These are phyloP conservation scores for Tapirus indicus DNA, from an alignment of 2,797 vertebrate genomes.

Conservation along the genomic window DNA sequence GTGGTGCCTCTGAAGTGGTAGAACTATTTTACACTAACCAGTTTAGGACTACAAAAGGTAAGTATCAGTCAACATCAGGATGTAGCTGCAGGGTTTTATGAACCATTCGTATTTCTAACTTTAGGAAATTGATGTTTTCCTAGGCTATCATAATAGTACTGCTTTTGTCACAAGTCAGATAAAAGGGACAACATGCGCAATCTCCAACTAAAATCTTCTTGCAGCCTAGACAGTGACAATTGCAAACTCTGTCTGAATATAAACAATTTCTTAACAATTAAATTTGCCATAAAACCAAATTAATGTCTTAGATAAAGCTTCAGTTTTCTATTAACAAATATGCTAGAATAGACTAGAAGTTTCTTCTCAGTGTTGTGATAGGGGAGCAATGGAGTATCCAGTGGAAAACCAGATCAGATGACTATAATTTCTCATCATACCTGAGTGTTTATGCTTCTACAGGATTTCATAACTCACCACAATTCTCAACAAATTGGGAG, in stretches of 20 bases:
- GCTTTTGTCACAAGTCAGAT: constrained; percentile 74
- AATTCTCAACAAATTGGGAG: neutral
- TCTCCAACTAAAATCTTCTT: constrained; percentile 79
- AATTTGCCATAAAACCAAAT: neutral
- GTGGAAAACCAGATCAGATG: neutral
- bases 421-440: neutral
- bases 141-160: constrained; percentile 66
- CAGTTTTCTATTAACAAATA: neutral
- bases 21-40: constrained; percentile 71
- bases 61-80: constrained; percentile 70
- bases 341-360: neutral
- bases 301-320: neutral
- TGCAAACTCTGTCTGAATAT: neutral
- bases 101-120: constrained; percentile 71
- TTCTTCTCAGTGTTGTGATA: neutral
- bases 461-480: neutral
- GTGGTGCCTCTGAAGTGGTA: constrained; percentile 65
- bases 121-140: constrained; percentile 76
- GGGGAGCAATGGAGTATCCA: neutral
- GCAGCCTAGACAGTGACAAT: constrained; percentile 6
- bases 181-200: constrained; percentile 83
- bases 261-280: neutral
- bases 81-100: constrained; percentile 57
- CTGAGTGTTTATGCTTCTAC: neutral
- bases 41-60: constrained; percentile 62